phyloP scores from a whole-genome alignment of 2,888 invertebrate species.

The Cerceris rybyensis region DNA sequence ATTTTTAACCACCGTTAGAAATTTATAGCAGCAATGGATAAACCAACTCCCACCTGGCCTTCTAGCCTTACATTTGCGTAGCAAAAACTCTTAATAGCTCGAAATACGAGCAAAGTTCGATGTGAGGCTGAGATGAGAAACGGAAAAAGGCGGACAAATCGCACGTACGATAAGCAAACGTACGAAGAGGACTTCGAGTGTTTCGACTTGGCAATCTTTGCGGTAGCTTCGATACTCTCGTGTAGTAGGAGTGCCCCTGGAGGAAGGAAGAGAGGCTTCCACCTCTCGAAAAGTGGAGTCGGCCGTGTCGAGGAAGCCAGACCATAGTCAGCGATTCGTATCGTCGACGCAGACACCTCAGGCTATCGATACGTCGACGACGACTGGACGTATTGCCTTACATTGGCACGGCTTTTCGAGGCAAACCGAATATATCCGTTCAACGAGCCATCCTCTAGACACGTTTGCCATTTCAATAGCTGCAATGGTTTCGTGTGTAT shows the following conservation, averaged over 20 bases:
- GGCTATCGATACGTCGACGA: constrained; percentile 14
- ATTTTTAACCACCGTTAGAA: constrained; percentile 16
- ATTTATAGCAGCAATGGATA: constrained; percentile 30
- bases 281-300: constrained; percentile 21
- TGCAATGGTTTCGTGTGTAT: too few species aligned
- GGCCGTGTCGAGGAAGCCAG: constrained; percentile 46
- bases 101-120: background rate
- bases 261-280: constrained; percentile 35
- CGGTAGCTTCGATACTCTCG: constrained; percentile 62
- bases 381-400: constrained; percentile 62
- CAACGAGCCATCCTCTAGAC: too few species aligned
- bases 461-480: too few species aligned
- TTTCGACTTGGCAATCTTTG: constrained; percentile 65
- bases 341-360: constrained; percentile 29
- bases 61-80: background rate
- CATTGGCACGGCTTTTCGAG: constrained; percentile 28
- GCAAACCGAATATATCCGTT: too few species aligned
- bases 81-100: background rate
- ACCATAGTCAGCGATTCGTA: constrained; percentile 64
- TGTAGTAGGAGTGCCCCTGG: constrained; percentile 47
- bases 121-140: too few species aligned
- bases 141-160: constrained; percentile 14
- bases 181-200: constrained; percentile 40
- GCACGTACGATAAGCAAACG: constrained; percentile 47
- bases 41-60: background rate